A percentile compares a stretch with the other conserved stretches of the same genome.
Evolutionary conservation across 2,113 vertebrate genomes (phyloP).

Genomic region (Neodontobutis hainanensis): DNA sequence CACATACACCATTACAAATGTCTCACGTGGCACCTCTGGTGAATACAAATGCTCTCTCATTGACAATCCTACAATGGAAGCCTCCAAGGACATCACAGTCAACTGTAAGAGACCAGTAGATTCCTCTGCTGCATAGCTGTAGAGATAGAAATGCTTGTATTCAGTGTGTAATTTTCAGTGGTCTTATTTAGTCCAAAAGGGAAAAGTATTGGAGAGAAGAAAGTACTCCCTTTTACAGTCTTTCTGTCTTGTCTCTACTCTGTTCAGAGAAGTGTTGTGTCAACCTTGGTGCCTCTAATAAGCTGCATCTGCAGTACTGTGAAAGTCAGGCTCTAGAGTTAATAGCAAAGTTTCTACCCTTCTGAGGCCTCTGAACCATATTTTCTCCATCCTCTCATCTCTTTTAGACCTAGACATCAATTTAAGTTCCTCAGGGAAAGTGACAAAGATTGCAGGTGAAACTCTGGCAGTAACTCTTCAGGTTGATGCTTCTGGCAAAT

Average conservation of each 20-base stretch:
- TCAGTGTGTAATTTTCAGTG: constrained; percentile 7
- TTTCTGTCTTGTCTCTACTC: constrained; percentile 24
- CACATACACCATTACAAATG: constrained; percentile 77
- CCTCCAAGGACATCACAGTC: constrained; percentile 80
- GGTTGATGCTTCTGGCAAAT: constrained; percentile 82
- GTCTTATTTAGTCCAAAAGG: constrained; percentile 10
- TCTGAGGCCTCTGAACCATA: constrained; percentile 51
- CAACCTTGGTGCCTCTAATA: constrained; percentile 45
- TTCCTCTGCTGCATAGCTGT: background rate
- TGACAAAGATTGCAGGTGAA: constrained; percentile 83
- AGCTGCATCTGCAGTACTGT: constrained; percentile 47
- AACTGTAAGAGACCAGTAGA: constrained; percentile 85
- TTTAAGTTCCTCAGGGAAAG: constrained; percentile 82
- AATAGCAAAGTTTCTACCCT: constrained; percentile 45
- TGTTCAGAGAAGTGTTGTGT: constrained; percentile 48
- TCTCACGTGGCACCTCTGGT: constrained; percentile 84
- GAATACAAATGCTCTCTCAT: constrained; percentile 90
- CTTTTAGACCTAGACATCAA: constrained; percentile 88
- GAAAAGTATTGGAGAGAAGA: constrained; percentile 18
- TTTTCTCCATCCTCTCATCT: constrained; percentile 44
- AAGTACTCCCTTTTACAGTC: constrained; percentile 15
- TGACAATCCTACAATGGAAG: constrained; percentile 78
- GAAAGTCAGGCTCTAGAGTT: constrained; percentile 45
- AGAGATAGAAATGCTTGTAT: background rate
- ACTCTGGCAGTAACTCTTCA: constrained; percentile 80